Conservation (phyloP, 2,888 invertebrate genomes). For the Cataglyphis albicans region DNA sequence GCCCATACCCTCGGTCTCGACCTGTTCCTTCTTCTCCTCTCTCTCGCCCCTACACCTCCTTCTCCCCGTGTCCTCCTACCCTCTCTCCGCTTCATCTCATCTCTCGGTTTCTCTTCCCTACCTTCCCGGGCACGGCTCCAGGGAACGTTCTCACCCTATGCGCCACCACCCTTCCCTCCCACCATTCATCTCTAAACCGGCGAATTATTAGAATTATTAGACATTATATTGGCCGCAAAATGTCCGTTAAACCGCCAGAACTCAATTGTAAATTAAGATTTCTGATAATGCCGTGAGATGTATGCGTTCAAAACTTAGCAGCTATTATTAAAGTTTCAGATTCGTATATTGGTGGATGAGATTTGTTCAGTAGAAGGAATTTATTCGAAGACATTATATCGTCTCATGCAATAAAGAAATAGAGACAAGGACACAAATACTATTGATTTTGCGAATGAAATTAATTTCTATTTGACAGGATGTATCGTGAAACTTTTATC, state of each 20-base stretch:
- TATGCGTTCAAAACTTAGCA: slow-evolving; percentile 56
- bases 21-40: slow-evolving; percentile 78
- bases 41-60: slow-evolving; percentile 57
- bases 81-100: slow-evolving; percentile 73
- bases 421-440: not conserved
- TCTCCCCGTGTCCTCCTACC: slow-evolving; percentile 54
- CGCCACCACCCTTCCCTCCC: slow-evolving; percentile 56
- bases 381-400: slow-evolving; percentile 31
- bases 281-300: slow-evolving; percentile 63
- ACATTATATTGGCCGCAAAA: slow-evolving; percentile 85
- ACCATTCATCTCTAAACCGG: slow-evolving; percentile 72
- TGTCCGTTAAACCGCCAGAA: slow-evolving; percentile 81
- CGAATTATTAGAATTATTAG: slow-evolving; percentile 85
- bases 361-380: slow-evolving; percentile 31
- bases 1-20: slow-evolving; percentile 78
- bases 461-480: not conserved
- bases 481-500: not conserved
- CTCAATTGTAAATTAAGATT: slow-evolving; percentile 83
- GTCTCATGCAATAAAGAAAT: not conserved
- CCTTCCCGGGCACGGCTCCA: slow-evolving; percentile 82
- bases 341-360: slow-evolving; percentile 24
- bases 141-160: slow-evolving; percentile 78
- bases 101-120: slow-evolving; percentile 67
- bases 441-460: not conserved
- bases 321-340: slow-evolving; percentile 54